Evolutionary conservation across 2,888 invertebrate species (phyloP), one percentile per base, ranked within the genome.

Genomic region (Lymantria dispar): DNA sequence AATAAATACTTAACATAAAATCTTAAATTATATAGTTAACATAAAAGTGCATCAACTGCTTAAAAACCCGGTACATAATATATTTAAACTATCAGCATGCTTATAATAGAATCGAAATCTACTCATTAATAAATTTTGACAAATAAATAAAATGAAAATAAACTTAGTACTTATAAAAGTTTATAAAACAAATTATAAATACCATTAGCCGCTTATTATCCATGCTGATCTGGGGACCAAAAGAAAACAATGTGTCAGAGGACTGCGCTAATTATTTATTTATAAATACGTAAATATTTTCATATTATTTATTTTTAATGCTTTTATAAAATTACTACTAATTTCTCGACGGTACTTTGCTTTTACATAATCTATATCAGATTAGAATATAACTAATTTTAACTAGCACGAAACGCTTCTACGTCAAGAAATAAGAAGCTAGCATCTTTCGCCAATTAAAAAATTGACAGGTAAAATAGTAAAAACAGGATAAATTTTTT

Each of bases 121-220:
- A 42, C 42, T 31, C 40, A 30, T 33, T 43, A 38, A 40, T 12
- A 30, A 41, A 36, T 41, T 45, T 37, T 13, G 33, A 50, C 13
- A 44, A 47, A 50, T 54, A 52, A 45, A 42, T 47, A 48, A 48
- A 47, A 43, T 39, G 33, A 48, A 56, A 51, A 49, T 39, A n/a
- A 46, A 54, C 58, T 58, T 51, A 58, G 65, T 65, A 65, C 68
- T 67, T 65, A 65, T 65, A 65, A 65, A 67, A 65, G 65, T 65
- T 65, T 64, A 67, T 67, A 56, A 65, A 67, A 65, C 65, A 64
- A 65, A 65, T 65, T 65, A 65, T 65, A 65, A 65, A 65, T 65
- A 65, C 65, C 65, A 67, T 65, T 65, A 61, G 68, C 65, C 65
- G 65, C 65, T 65, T 65, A 65, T 59, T 67, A 67, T 65, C 65